Evolutionary conservation across 1,140 invertebrate genomes (phyloP).

Genomic region (Acromyrmex charruanus): DNA sequence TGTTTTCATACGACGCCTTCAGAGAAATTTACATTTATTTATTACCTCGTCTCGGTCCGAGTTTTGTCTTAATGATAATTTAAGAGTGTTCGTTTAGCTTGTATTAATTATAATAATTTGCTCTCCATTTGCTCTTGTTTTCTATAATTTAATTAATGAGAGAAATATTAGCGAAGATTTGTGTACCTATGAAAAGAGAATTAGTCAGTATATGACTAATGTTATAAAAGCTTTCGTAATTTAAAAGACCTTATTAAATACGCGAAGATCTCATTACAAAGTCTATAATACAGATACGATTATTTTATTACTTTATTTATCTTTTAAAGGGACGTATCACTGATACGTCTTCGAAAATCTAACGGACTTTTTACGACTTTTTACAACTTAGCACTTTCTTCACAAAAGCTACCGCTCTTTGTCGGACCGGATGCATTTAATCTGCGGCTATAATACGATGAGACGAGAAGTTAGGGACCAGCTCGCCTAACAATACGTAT

Average conservation of each 20-base stretch:
- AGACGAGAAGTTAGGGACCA: constrained; percentile 51
- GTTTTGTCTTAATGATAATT: constrained; percentile 11
- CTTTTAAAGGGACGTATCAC: neutral
- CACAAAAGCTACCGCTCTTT: constrained; percentile 37
- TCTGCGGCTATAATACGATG: constrained; percentile 58
- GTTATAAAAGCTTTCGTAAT: neutral
- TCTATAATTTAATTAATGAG: constrained; percentile 14
- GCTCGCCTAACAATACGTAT: constrained; percentile 58
- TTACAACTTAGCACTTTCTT: constrained; percentile 42
- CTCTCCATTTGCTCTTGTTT: neutral
- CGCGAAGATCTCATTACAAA: neutral
- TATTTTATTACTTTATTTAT: constrained; percentile 13
- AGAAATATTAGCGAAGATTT: neutral
- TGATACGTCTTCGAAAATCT: constrained; percentile 22
- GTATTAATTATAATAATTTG: neutral
- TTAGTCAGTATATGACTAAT: no score
- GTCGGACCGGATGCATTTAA: constrained; percentile 74
- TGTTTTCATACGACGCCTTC: neutral
- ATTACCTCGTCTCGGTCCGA: neutral
- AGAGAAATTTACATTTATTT: constrained; percentile 24
- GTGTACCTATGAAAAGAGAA: no score
- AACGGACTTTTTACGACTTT: neutral
- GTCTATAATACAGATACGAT: no score
- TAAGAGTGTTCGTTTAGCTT: neutral
- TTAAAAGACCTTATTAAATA: neutral